Evolutionary conservation across 2,113 vertebrate species (phyloP).

Genomic region (Leuciscus idus): DNA sequence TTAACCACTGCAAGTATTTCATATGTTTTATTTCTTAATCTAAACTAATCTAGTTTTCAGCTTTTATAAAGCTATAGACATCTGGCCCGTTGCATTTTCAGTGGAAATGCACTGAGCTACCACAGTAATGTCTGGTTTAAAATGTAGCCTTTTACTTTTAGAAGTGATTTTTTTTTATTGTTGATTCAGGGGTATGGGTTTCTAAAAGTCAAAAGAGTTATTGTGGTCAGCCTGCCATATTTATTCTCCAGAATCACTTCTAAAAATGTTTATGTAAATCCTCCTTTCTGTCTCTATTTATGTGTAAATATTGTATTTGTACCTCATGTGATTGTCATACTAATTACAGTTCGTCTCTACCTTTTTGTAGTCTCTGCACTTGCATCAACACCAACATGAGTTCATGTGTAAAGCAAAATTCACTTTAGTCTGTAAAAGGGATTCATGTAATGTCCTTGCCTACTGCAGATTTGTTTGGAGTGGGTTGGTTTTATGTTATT

Average conservation of each 20-base stretch:
- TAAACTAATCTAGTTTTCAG: constrained; percentile 56
- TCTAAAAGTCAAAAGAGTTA: constrained; percentile 48
- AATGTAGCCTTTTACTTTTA: constrained; percentile 47
- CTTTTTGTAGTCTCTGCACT: constrained; percentile 1
- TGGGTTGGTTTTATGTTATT: constrained; percentile 45
- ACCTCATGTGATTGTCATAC: constrained; percentile 42
- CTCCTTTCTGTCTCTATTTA: constrained; percentile 63
- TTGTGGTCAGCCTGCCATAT: constrained; percentile 58
- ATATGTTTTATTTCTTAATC: constrained; percentile 45
- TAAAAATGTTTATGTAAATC: constrained; percentile 47
- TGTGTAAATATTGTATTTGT: constrained; percentile 62
- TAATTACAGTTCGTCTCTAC: constrained; percentile 42
- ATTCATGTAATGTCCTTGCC: not conserved
- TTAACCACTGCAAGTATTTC: constrained; percentile 63
- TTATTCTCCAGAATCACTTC: constrained; percentile 65
- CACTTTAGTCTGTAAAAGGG: not conserved
- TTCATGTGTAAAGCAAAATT: constrained; percentile 1
- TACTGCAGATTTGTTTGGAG: constrained; percentile 20
- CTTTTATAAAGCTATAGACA: constrained; percentile 76
- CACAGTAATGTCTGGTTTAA: not conserved
- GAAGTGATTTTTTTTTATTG: constrained; percentile 46
- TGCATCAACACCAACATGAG: not conserved
- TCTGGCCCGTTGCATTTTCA: constrained; percentile 45
- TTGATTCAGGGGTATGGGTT: constrained; percentile 1
- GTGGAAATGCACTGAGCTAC: constrained; percentile 31